These are phyloP conservation scores for Galemys pyrenaicus DNA, from an alignment of 2,113 vertebrate genomes.

Conservation along the genomic window DNA sequence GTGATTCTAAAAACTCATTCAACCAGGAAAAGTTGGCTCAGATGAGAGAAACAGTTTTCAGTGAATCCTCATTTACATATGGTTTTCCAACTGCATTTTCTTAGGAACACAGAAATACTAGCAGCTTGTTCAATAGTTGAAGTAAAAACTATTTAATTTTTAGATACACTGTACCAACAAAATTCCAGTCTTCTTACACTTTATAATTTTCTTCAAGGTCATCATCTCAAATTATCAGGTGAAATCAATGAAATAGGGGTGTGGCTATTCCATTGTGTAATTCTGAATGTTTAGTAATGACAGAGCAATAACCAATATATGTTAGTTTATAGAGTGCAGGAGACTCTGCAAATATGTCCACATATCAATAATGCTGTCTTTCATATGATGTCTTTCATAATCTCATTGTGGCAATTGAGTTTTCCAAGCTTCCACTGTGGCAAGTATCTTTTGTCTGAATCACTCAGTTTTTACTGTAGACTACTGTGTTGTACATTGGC, in stretches of 20 bases:
- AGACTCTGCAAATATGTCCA: neutral
- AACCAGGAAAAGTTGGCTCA: constrained; percentile 64
- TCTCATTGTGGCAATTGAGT: neutral
- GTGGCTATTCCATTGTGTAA: neutral
- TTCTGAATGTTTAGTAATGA: neutral
- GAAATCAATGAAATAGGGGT: neutral
- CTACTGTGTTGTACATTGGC: neutral
- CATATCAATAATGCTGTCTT: neutral
- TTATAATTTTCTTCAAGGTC: neutral
- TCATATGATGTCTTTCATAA: neutral
- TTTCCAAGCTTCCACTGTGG: neutral
- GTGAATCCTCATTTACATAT: constrained; percentile 68
- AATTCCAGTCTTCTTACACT: neutral
- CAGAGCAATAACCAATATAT: accelerated
- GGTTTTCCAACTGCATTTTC: constrained; percentile 70
- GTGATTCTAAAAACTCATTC: constrained; percentile 68
- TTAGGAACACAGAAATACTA: constrained; percentile 24
- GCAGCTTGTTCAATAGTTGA: neutral
- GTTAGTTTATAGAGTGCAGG: neutral
- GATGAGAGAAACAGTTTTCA: constrained; percentile 69
- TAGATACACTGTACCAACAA: constrained; percentile 37
- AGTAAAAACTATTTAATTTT: constrained; percentile 38
- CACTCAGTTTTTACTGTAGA: too few species aligned
- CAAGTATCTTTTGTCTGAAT: neutral
- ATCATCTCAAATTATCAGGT: neutral